These are phyloP conservation scores for Diaphora mendica DNA, from an alignment of 2,888 invertebrate genomes.

Conservation along the genomic window DNA sequence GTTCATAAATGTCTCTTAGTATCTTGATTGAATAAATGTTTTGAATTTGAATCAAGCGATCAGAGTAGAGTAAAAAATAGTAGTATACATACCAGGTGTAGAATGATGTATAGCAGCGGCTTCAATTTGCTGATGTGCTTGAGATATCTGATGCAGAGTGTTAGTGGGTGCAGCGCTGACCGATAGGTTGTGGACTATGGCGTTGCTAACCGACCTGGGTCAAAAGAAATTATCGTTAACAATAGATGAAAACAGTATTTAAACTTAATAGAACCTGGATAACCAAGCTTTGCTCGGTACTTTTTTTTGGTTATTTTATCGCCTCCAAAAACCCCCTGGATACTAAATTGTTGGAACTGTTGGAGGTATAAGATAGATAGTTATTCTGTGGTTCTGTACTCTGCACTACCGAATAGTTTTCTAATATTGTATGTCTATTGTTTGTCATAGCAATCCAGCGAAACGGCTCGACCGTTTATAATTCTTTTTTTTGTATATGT, in stretches of 20 bases:
- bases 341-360: no score
- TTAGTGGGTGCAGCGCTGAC: slow-evolving; percentile 73
- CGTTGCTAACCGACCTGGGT: slow-evolving; percentile 70
- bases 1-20: no score
- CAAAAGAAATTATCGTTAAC: not conserved
- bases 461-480: no score
- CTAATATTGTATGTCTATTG: not conserved
- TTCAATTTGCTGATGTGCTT: slow-evolving; percentile 83
- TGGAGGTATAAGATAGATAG: no score
- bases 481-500: no score
- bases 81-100: slow-evolving; percentile 61
- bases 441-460: no score
- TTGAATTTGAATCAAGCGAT: no score
- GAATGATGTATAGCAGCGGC: slow-evolving; percentile 78
- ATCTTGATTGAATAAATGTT: no score
- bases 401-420: not conserved
- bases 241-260: not conserved
- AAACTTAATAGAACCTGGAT: not conserved
- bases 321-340: no score
- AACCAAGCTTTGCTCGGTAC: no score
- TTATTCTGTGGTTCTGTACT: no score
- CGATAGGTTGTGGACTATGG: slow-evolving; percentile 78
- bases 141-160: slow-evolving; percentile 87
- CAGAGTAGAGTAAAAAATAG: not conserved
- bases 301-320: no score